Evolutionary conservation across 2,888 invertebrate genomes (phyloP).

Genomic region (Leptopilina drosophilae): DNA sequence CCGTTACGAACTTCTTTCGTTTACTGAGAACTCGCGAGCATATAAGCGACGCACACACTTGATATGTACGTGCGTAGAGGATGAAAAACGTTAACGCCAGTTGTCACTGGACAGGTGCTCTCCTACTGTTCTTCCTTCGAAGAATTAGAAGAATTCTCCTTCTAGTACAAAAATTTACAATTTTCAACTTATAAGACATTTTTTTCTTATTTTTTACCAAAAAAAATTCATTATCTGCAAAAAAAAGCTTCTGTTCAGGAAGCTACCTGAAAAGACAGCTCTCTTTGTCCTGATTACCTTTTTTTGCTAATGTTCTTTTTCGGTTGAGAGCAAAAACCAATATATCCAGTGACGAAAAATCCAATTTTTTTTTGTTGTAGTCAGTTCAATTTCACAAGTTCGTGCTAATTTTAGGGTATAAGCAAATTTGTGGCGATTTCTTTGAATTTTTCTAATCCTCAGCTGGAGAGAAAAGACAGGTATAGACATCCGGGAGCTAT

Average conservation of each 20-base stretch:
- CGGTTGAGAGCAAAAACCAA: too few relatives aligned
- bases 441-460: neutral
- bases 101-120: conserved; percentile 58
- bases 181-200: too few relatives aligned
- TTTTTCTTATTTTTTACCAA: too few relatives aligned
- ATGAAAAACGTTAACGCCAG: conserved; percentile 67
- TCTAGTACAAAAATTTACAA: conserved; percentile 2
- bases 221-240: too few relatives aligned
- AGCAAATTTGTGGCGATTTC: conserved; percentile 60
- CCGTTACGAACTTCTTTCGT: conserved; percentile 56
- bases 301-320: too few relatives aligned
- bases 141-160: conserved; percentile 55
- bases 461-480: conserved; percentile 29
- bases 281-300: too few relatives aligned
- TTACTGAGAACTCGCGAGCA: conserved; percentile 50
- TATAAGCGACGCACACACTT: conserved; percentile 62
- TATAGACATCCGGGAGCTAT: conserved; percentile 48
- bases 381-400: too few relatives aligned
- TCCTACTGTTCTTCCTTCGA: conserved; percentile 58
- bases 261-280: too few relatives aligned
- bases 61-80: conserved; percentile 55
- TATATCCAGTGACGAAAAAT: too few relatives aligned
- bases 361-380: too few relatives aligned
- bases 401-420: conserved; percentile 36
- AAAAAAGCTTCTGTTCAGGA: too few relatives aligned